Conservation (phyloP, 2,888 invertebrate genomes). For the Rotaria macrura region DNA sequence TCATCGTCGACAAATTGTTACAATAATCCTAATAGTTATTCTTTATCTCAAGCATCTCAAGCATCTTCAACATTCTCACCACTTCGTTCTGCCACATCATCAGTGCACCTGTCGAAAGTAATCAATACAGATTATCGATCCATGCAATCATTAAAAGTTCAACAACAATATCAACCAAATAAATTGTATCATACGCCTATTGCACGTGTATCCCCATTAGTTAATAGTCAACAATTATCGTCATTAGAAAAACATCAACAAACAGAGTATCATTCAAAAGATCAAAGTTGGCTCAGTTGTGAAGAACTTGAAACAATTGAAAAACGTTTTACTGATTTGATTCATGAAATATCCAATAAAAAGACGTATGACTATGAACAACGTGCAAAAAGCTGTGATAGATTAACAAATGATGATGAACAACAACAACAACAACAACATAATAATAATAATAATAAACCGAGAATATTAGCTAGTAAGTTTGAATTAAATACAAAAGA, state of each 20-base stretch:
- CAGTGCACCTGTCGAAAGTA: background rate
- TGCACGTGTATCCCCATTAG: background rate
- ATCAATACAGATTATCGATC: background rate
- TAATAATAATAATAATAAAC: too few species aligned
- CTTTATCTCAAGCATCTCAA: background rate
- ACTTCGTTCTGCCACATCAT: background rate
- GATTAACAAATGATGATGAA: background rate
- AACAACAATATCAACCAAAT: background rate
- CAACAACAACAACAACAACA: too few species aligned
- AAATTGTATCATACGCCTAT: background rate
- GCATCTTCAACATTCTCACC: background rate
- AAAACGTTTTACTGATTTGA: slow-evolving; percentile 15
- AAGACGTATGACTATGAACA: background rate
- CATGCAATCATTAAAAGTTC: background rate
- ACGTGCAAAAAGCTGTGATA: slow-evolving; percentile 7
- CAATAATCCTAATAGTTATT: background rate
- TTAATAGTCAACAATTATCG: background rate
- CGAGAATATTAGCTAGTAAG: background rate
- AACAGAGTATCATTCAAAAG: background rate
- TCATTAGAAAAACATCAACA: background rate
- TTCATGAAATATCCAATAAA: background rate
- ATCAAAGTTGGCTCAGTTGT: slow-evolving; percentile 20
- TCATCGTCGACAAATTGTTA: background rate
- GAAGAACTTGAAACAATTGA: slow-evolving; percentile 22
- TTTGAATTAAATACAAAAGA: background rate